phyloP scores from a whole-genome alignment of 2,797 vertebrate genomes.

The Steatocranus sp. region DNA sequence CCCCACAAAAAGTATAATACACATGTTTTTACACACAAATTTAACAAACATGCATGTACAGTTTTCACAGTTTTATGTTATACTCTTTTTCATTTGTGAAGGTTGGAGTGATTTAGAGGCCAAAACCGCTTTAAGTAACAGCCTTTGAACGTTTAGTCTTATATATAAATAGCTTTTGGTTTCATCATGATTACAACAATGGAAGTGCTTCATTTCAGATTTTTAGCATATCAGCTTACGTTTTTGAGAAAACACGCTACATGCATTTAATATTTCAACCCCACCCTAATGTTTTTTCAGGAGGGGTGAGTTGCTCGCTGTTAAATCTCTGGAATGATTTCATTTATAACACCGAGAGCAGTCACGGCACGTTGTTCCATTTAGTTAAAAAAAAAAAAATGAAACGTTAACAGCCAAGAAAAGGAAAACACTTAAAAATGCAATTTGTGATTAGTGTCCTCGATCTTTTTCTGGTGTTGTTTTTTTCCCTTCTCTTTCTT shows the following conservation, averaged over 20 bases:
- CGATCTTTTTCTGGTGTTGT: neutral
- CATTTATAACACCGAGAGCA: neutral
- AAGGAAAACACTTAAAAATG: neutral
- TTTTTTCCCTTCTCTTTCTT: neutral
- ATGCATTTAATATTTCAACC: neutral
- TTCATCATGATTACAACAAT: neutral
- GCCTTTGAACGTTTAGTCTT: neutral
- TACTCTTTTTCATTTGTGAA: neutral
- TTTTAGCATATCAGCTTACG: neutral
- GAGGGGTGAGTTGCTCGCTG: neutral
- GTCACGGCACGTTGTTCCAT: neutral
- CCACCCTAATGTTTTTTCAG: neutral
- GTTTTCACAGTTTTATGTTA: neutral
- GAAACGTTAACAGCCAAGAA: neutral
- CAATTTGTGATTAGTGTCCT: neutral
- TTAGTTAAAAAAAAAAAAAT: neutral
- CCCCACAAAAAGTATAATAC: neutral
- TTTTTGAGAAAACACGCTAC: neutral
- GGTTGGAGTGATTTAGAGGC: neutral
- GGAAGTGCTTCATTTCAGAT: neutral
- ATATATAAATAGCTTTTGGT: neutral
- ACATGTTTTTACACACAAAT: neutral
- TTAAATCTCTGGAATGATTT: neutral
- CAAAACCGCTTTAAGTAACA: neutral
- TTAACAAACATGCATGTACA: neutral